phyloP scores from a whole-genome alignment of 2,888 invertebrate genomes.

The Clitarchus hookeri region DNA sequence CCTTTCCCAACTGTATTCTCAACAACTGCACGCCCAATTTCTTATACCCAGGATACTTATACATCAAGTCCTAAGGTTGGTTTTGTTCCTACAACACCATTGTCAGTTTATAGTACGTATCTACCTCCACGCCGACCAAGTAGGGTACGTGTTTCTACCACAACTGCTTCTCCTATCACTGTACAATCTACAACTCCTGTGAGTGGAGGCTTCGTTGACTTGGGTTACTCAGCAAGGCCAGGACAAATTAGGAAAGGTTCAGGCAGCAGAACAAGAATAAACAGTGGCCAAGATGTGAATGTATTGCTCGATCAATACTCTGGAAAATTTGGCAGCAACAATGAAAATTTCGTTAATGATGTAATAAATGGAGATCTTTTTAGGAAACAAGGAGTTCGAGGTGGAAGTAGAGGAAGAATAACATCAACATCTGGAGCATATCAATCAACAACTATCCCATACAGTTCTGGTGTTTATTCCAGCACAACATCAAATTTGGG shows the following conservation, averaged over 20 bases:
- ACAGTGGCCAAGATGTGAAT: slow-evolving; percentile 34
- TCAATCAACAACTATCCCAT: background rate
- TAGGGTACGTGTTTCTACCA: slow-evolving; percentile 20
- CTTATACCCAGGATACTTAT: background rate
- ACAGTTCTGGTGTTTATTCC: background rate
- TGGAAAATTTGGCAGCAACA: slow-evolving; percentile 38
- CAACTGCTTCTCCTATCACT: background rate
- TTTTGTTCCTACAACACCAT: background rate
- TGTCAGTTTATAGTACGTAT: background rate
- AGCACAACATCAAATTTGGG: background rate
- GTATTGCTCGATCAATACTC: slow-evolving; percentile 40
- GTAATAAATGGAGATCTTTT: slow-evolving; percentile 36
- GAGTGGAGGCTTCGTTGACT: background rate
- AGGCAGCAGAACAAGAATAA: background rate
- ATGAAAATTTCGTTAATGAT: slow-evolving; percentile 38
- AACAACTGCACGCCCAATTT: background rate
- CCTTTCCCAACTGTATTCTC: background rate
- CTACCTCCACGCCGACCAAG: background rate
- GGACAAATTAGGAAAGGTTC: background rate
- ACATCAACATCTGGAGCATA: background rate
- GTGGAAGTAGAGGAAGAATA: slow-evolving; percentile 23
- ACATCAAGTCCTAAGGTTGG: background rate
- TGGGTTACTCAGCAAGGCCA: background rate
- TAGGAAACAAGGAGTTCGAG: slow-evolving; percentile 28
- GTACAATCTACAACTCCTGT: slow-evolving; percentile 5